These are phyloP conservation scores for Phalacrocorax brasilianus DNA, from an alignment of 2,113 vertebrate species.

Conservation along the genomic window DNA sequence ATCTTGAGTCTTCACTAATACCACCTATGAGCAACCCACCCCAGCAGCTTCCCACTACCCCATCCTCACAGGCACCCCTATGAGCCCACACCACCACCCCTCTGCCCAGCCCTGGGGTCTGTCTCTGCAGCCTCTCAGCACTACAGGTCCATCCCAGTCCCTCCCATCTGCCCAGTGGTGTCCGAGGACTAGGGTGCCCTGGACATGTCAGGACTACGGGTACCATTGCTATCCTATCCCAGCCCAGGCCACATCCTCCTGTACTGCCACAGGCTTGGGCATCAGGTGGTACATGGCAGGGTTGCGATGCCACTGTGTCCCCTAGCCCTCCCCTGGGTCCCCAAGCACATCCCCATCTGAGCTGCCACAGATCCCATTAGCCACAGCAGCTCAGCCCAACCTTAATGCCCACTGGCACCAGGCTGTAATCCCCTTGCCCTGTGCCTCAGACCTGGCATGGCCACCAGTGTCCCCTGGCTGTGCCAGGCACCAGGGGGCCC, in stretches of 20 bases:
- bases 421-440: background rate
- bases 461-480: fast-evolving
- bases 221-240: background rate
- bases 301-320: fast-evolving
- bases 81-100: background rate
- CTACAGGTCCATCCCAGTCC: background rate
- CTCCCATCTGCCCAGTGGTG: background rate
- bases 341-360: background rate
- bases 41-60: fast-evolving
- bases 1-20: background rate
- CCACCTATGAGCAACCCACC: background rate
- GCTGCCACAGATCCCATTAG: background rate
- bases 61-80: background rate
- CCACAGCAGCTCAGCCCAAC: background rate
- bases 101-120: background rate
- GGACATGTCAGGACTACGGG: background rate
- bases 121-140: background rate
- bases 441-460: fast-evolving
- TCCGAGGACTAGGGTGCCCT: background rate
- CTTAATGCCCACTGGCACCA: background rate
- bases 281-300: fast-evolving
- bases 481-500: background rate
- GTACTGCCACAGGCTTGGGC: background rate
- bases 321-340: background rate
- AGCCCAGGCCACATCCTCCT: background rate